Base-by-base conservation (phyloP, 1,140 invertebrate genomes). In the Drosophila kepulauana region DNA sequence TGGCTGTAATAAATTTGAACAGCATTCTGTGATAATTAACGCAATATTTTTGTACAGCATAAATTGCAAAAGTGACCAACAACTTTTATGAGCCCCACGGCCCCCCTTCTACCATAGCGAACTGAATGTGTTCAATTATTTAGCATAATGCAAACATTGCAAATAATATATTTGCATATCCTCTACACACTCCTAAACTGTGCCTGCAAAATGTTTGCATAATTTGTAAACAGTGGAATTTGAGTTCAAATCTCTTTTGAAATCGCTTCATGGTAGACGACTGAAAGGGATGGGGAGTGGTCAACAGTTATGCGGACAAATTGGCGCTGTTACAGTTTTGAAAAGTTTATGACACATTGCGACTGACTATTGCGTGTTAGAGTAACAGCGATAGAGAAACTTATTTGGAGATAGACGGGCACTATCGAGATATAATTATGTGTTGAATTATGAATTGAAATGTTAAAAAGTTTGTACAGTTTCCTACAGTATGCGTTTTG, bases 381-480 rank as follows among this genome's bases (percentile, higher is more conserved):
- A n/a, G 8, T 16, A 43, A 43, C 8, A 10, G 58, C 5, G 13
- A 48, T 30, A 57, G n/a, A 35, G 6, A 43, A 20, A 49, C 3
- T 41, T 15, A 64, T 61, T 51, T 30, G 15, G 33, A 48, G 56
- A 43, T 63, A 76, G 67, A 73, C 56, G 82, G 38, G 38, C 57
- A 67, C 64, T 45, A 70, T 76, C 65, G 35, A 75, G 62, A 85
- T 75, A 84, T 87, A 89, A 87, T 87, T 89, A 87, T 84, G 80
- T 82, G 81, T 68, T 89, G 85, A 85, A 89, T 90, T 89, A 85
- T 85, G 78, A 89, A 89, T 86, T 89, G 85, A 85, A 89, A 88
- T 87, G 80, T 56, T 78, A 58, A 80, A 87, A 87, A 88, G 77
- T 88, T 87, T 82, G 75, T 68, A 84, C 69, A 77, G 73, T 81